phyloP scores from a whole-genome alignment of 2,888 invertebrate genomes.

The Pelosia muscerda region DNA sequence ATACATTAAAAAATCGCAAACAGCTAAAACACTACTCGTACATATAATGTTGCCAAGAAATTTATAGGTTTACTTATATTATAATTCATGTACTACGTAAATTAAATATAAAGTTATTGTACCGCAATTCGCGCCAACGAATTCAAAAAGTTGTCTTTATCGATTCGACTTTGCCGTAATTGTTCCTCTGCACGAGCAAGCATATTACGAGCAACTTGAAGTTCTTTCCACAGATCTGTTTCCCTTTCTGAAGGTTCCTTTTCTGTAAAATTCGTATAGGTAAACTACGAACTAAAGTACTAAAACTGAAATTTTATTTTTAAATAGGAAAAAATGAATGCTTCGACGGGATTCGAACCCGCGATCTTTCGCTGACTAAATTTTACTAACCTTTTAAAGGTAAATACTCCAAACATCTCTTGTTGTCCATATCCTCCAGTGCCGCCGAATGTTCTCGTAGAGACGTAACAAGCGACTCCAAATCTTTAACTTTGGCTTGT shows the following conservation, averaged over 20 bases:
- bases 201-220: slow-evolving; percentile 71
- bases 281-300: not conserved
- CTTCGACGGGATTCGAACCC: too few relatives aligned
- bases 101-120: slow-evolving; percentile 30
- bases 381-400: slow-evolving; percentile 70
- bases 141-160: slow-evolving; percentile 83
- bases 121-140: slow-evolving; percentile 83
- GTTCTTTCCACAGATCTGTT: slow-evolving; percentile 82
- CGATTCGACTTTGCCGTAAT: slow-evolving; percentile 72
- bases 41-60: not conserved
- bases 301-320: too few relatives aligned
- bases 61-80: not conserved
- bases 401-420: slow-evolving; percentile 70
- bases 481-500: slow-evolving; percentile 64
- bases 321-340: too few relatives aligned
- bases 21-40: not conserved
- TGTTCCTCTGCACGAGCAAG: slow-evolving; percentile 75
- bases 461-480: slow-evolving; percentile 62
- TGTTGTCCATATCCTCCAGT: slow-evolving; percentile 71
- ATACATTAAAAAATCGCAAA: not conserved
- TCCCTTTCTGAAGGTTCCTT: slow-evolving; percentile 79
- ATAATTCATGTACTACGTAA: too few relatives aligned
- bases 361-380: too few relatives aligned
- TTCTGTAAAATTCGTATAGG: slow-evolving; percentile 58
- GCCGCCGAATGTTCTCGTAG: slow-evolving; percentile 68